phyloP scores from a whole-genome alignment of 2,888 invertebrate species.

The Chydorus sphaericus region DNA sequence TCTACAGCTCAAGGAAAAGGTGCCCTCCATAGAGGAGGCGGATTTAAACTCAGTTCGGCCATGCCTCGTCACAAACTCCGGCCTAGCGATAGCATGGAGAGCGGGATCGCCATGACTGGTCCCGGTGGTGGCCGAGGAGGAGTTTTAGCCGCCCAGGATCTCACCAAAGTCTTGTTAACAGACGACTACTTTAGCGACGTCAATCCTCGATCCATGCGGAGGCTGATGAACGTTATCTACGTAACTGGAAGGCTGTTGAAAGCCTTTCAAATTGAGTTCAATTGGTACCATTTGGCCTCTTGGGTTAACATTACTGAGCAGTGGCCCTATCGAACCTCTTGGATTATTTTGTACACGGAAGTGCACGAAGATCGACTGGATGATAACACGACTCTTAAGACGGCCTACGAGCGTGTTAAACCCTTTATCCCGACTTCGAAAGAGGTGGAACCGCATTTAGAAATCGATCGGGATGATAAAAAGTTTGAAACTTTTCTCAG shows the following conservation, averaged over 20 bases:
- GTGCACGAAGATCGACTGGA: constrained; percentile 73
- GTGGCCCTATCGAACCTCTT: constrained; percentile 95
- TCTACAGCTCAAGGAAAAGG: constrained; percentile 33
- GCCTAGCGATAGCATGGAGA: constrained; percentile 75
- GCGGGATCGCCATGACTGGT: constrained; percentile 67
- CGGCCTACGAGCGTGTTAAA: constrained; percentile 59
- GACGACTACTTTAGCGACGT: constrained; percentile 99
- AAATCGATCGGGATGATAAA: constrained; percentile 84
- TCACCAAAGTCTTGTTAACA: constrained; percentile 69
- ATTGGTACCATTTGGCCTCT: constrained; percentile 93
- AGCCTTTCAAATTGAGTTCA: constrained; percentile 97
- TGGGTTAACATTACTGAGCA: constrained; percentile 99
- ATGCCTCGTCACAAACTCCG: constrained; percentile 33
- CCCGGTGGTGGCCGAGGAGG: constrained; percentile 26
- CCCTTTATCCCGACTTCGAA: constrained; percentile 66
- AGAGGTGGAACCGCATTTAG: constrained; percentile 75
- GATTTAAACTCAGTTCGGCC: neutral
- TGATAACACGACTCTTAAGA: constrained; percentile 69
- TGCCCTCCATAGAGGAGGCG: neutral
- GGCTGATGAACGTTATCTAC: constrained; percentile 93
- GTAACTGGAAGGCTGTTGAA: constrained; percentile 88
- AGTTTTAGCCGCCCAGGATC: constrained; percentile 53
- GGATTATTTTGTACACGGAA: constrained; percentile 91
- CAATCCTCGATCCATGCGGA: constrained; percentile 89
- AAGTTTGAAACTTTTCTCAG: constrained; percentile 87